Conservation (phyloP, 2,797 vertebrate species). For the Anomalospiza imberbis region DNA sequence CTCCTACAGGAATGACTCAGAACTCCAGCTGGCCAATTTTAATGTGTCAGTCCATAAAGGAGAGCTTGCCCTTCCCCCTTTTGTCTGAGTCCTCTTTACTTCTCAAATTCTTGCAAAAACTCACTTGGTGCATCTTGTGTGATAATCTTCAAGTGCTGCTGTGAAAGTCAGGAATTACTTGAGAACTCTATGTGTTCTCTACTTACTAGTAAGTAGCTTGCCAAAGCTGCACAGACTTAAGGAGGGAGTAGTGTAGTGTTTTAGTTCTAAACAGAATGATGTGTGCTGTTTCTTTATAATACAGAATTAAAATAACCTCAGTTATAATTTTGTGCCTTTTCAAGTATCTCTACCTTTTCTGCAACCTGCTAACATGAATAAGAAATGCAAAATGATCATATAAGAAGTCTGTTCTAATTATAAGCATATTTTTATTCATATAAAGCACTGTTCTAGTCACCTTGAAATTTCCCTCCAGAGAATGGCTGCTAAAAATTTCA, state of each 20-base stretch:
- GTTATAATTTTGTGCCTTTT: background rate
- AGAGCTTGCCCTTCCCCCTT: background rate
- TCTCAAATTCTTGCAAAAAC: background rate
- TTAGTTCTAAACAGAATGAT: background rate
- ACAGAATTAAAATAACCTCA: conserved; percentile 11
- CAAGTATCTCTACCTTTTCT: background rate
- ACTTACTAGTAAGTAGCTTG: background rate
- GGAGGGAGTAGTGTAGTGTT: background rate
- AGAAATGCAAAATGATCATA: conserved; percentile 18
- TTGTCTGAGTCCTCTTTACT: background rate
- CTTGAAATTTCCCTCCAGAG: conserved; percentile 65
- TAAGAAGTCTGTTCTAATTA: conserved; percentile 34
- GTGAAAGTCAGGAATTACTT: background rate
- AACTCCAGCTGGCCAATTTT: background rate
- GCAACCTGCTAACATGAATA: background rate
- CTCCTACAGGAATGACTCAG: background rate
- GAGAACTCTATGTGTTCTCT: background rate
- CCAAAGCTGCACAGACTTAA: background rate
- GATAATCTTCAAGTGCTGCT: background rate
- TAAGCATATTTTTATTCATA: conserved; percentile 22
- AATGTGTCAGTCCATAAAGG: background rate
- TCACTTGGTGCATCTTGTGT: background rate
- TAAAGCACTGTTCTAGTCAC: conserved; percentile 41
- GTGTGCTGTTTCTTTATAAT: background rate
- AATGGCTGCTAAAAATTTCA: conserved; percentile 66